These are phyloP conservation scores for Loxodonta africana DNA, from an alignment of 2,113 vertebrate genomes.

Conservation along the genomic window DNA sequence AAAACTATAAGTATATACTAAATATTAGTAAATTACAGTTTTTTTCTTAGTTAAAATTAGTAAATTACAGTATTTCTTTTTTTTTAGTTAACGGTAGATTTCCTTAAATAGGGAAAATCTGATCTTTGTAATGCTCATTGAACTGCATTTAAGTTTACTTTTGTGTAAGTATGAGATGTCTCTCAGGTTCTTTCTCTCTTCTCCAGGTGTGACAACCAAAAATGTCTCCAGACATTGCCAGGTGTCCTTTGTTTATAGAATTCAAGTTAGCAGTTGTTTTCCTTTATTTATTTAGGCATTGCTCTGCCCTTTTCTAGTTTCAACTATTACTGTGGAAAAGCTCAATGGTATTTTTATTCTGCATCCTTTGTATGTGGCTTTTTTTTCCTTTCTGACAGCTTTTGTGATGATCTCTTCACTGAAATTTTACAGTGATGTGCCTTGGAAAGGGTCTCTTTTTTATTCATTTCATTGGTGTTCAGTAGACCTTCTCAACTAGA, in stretches of 20 bases:
- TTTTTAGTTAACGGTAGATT: slow-evolving; percentile 24
- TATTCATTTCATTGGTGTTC: background rate
- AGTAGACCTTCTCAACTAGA: background rate
- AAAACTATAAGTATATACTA: background rate
- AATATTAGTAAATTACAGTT: background rate
- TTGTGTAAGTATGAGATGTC: background rate
- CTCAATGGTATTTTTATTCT: background rate
- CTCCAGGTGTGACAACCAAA: background rate
- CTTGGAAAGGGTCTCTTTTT: background rate
- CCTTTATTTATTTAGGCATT: background rate
- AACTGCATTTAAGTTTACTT: background rate
- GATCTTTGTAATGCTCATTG: background rate
- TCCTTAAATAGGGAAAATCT: slow-evolving; percentile 38
- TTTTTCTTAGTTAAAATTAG: background rate
- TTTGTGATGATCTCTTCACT: slow-evolving; percentile 5
- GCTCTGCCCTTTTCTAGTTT: background rate
- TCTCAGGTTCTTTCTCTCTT: background rate
- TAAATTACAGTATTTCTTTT: background rate
- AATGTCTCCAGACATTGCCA: background rate
- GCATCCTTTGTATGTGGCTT: background rate
- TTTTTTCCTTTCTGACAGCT: background rate
- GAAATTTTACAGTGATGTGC: background rate
- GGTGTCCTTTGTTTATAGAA: background rate
- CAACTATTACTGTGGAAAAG: background rate
- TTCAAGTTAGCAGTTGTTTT: background rate